These are phyloP conservation scores for Chaetops frenatus DNA, from an alignment of 2,113 vertebrate species.

Conservation along the genomic window DNA sequence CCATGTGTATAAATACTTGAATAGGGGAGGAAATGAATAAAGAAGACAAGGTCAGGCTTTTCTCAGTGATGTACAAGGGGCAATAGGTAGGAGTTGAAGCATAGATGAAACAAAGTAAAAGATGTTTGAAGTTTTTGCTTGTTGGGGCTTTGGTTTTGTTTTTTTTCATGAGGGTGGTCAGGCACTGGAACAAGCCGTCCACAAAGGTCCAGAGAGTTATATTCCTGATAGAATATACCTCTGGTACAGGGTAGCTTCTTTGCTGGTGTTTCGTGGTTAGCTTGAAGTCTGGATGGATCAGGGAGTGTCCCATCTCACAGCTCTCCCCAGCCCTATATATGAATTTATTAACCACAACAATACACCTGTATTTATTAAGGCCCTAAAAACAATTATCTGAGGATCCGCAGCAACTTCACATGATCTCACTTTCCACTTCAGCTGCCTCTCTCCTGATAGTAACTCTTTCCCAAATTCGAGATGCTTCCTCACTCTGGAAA, in stretches of 20 bases:
- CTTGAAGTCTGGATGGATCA: background rate
- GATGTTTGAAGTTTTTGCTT: background rate
- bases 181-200: background rate
- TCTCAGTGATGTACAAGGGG: background rate
- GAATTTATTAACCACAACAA: background rate
- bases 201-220: background rate
- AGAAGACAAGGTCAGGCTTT: background rate
- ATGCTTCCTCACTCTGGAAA: background rate
- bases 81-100: background rate
- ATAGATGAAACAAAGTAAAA: background rate
- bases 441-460: background rate
- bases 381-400: background rate
- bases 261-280: background rate
- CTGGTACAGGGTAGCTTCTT: background rate
- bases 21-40: rapidly evolving
- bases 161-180: background rate
- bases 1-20: rapidly evolving
- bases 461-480: background rate
- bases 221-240: background rate
- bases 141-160: background rate
- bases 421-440: background rate
- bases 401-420: background rate
- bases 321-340: background rate
- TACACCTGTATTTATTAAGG: background rate
- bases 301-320: background rate